Conservation (phyloP, 2,113 vertebrate species). For the Megaptera novaeangliae region DNA sequence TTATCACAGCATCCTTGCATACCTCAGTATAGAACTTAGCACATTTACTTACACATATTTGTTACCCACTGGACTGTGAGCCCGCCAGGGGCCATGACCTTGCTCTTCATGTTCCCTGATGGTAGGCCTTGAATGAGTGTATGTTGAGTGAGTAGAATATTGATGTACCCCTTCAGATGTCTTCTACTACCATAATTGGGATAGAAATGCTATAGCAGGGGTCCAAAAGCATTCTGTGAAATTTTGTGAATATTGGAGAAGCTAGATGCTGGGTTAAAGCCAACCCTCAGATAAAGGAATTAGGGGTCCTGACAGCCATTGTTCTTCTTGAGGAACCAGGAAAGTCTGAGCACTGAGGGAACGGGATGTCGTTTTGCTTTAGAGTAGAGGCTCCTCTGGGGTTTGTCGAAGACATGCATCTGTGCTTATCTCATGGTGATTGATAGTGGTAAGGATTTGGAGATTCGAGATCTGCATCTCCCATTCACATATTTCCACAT, state of each 20-base stretch:
- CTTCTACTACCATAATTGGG: neutral
- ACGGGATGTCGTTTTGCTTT: neutral
- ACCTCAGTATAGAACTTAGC: neutral
- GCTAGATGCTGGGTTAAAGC: neutral
- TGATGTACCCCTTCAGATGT: neutral
- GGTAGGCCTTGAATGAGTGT: neutral
- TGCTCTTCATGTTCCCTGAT: neutral
- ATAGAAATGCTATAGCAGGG: neutral
- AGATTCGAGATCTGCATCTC: neutral
- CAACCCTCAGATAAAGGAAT: neutral
- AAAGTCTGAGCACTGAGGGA: neutral
- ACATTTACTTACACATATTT: neutral
- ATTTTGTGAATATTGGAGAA: slow-evolving; percentile 1
- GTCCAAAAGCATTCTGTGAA: neutral
- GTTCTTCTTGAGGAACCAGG: neutral
- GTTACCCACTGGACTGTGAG: neutral
- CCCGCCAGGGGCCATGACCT: neutral
- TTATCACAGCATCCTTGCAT: neutral
- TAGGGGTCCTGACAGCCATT: neutral
- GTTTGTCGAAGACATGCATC: neutral
- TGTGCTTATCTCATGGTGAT: neutral
- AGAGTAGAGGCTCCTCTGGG: neutral
- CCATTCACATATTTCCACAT: neutral
- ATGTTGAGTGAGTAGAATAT: neutral
- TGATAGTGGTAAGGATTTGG: neutral